These are phyloP conservation scores for Yponomeuta malinellus DNA, from an alignment of 2,888 invertebrate genomes.

Conservation along the genomic window DNA sequence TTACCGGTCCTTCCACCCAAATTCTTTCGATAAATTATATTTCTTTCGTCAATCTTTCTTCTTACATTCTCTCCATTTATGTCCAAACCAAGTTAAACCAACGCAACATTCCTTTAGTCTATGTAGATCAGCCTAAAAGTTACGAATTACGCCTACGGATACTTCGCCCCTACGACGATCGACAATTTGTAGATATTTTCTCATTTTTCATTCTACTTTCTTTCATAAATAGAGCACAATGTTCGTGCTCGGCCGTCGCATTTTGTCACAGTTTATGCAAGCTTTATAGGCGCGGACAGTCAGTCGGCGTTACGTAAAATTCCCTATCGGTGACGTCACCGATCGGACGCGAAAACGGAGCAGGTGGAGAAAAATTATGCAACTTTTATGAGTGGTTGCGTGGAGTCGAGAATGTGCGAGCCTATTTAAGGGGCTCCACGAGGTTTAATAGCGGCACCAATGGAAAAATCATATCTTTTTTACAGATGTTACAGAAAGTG, in stretches of 20 bases:
- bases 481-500: too few species aligned
- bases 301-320: background rate
- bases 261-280: background rate
- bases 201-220: background rate
- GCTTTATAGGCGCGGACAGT: background rate
- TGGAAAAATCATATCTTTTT: too few species aligned
- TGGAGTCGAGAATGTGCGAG: background rate
- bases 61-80: too few species aligned
- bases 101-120: too few species aligned
- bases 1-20: too few species aligned
- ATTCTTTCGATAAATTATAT: too few species aligned
- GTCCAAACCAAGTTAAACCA: too few species aligned
- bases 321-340: background rate
- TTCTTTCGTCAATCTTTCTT: too few species aligned
- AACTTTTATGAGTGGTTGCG: background rate
- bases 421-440: too few species aligned
- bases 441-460: too few species aligned
- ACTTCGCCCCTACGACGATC: background rate
- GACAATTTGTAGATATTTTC: background rate
- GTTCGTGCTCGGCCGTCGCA: background rate
- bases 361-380: background rate
- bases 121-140: too few species aligned
- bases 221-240: background rate
- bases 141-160: background rate
- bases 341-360: background rate